These are phyloP conservation scores for Amphipoea lucens DNA, from an alignment of 2,888 invertebrate genomes.

Conservation along the genomic window DNA sequence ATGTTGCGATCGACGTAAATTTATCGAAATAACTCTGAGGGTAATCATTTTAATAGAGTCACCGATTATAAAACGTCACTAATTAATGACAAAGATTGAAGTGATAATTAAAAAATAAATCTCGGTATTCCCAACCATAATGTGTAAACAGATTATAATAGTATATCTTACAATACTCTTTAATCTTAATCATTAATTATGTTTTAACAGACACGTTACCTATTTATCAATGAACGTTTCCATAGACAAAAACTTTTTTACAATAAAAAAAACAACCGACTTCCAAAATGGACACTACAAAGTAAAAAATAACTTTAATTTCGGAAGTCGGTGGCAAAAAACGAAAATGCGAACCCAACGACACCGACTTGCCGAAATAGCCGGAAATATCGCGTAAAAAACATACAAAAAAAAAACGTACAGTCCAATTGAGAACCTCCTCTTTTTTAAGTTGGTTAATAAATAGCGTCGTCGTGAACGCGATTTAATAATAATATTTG, in stretches of 20 bases:
- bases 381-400: too few relatives aligned
- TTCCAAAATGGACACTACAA: too few relatives aligned
- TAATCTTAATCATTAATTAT: slow-evolving; percentile 16
- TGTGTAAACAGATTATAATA: slow-evolving; percentile 32
- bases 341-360: too few relatives aligned
- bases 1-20: slow-evolving; percentile 30
- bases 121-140: slow-evolving; percentile 19
- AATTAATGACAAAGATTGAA: slow-evolving; percentile 34
- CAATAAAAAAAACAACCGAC: too few relatives aligned
- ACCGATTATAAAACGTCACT: slow-evolving; percentile 25
- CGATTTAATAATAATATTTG: slow-evolving; percentile 4
- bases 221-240: slow-evolving; percentile 20
- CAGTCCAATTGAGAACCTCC: too few relatives aligned
- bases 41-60: slow-evolving; percentile 16
- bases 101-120: slow-evolving; percentile 32
- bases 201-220: slow-evolving; percentile 46
- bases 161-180: slow-evolving; percentile 20
- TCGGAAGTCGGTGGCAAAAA: too few relatives aligned
- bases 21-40: slow-evolving; percentile 2
- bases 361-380: too few relatives aligned
- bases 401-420: too few relatives aligned
- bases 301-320: too few relatives aligned
- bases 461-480: not conserved
- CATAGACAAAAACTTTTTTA: not conserved
- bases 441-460: too few relatives aligned